Conservation (phyloP, 2,113 vertebrate genomes). For the Macroglossus sobrinus region DNA sequence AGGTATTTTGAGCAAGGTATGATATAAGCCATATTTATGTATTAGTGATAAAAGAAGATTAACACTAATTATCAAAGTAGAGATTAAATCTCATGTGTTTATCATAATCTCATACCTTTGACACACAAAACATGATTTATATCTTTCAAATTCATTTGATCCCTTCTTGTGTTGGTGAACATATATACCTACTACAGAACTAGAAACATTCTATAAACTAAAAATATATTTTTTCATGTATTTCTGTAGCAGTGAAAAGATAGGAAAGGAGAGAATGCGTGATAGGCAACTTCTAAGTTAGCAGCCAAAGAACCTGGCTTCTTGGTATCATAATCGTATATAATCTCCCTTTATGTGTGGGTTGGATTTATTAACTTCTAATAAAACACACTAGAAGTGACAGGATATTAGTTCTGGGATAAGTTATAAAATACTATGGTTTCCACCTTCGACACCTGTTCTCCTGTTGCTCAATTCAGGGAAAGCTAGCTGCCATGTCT, state of each 20-base stretch:
- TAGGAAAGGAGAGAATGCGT: not conserved
- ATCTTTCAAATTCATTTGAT: not conserved
- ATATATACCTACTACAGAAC: not conserved
- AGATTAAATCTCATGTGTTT: not conserved
- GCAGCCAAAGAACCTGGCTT: not conserved
- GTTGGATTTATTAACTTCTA: not conserved
- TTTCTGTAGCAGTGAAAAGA: not conserved
- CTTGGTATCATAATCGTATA: not conserved
- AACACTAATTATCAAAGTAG: constrained; percentile 10
- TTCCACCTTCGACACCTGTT: not conserved
- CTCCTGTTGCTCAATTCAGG: not conserved
- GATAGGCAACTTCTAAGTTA: not conserved
- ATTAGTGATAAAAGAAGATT: not conserved
- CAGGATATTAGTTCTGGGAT: not conserved
- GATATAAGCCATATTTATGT: not conserved
- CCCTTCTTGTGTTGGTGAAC: not conserved
- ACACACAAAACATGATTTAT: not conserved
- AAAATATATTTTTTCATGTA: not conserved
- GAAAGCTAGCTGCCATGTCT: not conserved
- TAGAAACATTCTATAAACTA: not conserved
- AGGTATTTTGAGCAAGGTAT: not conserved
- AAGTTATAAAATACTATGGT: not conserved
- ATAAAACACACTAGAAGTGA: not conserved
- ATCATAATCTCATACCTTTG: not conserved
- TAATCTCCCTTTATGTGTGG: not conserved